phyloP scores from a whole-genome alignment of 2,113 vertebrate genomes.

The Ornithorhynchus anatinus region DNA sequence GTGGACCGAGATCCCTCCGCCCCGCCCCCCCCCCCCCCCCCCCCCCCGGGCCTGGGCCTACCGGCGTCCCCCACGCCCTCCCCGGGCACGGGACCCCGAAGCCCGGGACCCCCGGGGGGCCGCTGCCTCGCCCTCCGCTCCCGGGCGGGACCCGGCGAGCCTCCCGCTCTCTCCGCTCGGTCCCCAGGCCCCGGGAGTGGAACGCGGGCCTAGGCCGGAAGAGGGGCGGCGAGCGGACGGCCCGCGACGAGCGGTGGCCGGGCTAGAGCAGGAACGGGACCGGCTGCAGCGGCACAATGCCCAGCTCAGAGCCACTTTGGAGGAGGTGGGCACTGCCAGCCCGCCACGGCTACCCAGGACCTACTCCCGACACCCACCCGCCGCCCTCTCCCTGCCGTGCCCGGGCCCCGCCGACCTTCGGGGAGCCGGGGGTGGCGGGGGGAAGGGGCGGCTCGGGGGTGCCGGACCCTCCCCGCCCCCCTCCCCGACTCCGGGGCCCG shows the following conservation, averaged over 20 bases:
- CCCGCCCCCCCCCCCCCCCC: too few relatives aligned
- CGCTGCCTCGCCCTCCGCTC: neutral
- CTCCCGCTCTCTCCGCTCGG: neutral
- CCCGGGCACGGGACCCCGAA: too few relatives aligned
- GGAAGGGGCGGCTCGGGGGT: neutral
- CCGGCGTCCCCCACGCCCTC: too few relatives aligned
- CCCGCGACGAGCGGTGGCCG: slow-evolving; percentile 57
- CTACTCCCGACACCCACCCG: neutral
- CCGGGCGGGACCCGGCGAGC: neutral
- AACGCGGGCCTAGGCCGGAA: slow-evolving; percentile 2
- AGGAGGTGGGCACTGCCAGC: slow-evolving; percentile 53
- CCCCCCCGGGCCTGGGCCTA: too few relatives aligned
- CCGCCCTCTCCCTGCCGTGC: neutral
- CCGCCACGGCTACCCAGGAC: neutral
- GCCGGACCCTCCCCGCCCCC: neutral
- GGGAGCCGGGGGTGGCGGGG: neutral
- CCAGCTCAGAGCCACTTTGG: slow-evolving; percentile 63
- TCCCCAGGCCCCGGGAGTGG: slow-evolving; percentile 36
- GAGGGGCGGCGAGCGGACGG: slow-evolving; percentile 56
- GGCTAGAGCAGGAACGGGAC: slow-evolving; percentile 64
- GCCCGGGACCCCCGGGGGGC: neutral
- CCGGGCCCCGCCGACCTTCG: rapidly evolving
- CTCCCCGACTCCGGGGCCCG: neutral
- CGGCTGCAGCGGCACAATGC: slow-evolving; percentile 54
- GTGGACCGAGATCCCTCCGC: too few relatives aligned